Base-by-base conservation (phyloP, 2,113 vertebrate species). In the Cephalopterus ornatus region DNA sequence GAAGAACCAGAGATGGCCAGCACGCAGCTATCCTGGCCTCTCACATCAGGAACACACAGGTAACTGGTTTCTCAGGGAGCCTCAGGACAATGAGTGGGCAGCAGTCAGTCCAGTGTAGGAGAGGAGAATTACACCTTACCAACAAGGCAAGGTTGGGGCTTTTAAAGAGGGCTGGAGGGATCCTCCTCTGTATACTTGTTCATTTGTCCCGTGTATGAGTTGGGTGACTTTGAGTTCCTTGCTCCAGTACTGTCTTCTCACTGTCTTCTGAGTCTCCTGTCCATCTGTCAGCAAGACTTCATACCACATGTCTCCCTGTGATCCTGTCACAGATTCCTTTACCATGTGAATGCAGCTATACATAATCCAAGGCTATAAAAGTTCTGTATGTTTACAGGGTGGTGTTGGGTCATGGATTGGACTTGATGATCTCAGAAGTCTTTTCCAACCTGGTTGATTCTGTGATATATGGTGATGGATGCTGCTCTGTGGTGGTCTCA, bases 1-100 rank as follows among this genome's bases (percentile, higher is more conserved):
- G 67, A 80, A 63, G 65, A 77, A 13, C 14, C 16, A n/a, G 75
- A 88, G 11, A 18, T 37, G 33, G 47, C 35, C 44, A 47, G n/a
- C 35, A 44, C 0, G 0, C 4, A 14, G 52, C 21, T 89, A 6
- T 74, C 2, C 0, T 47, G 47, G 56, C 23, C 12, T 92, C 33
- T 61, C 5, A 0, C 39, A 62, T 35, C 37, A 83, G 66, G 63
- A 75, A 7, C n/a, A 22, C 12, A 15, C 10, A 24, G 15, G 28
- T 37, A 47, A 35, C 20, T 77, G 39, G 1, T 75, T 91, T 89
- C 35, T 88, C 13, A 20, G 32, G n/a, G 17, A 61, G 15, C 28
- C 37, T 72, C 46, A 41, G 28, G 37, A 17, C 18, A 61, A 19
- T 12, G 6, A 62, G 32, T 10, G 12, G 21, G 21, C 61, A 86